Evolutionary conservation across 2,113 vertebrate genomes (phyloP).

Genomic region (Piaya cayana): DNA sequence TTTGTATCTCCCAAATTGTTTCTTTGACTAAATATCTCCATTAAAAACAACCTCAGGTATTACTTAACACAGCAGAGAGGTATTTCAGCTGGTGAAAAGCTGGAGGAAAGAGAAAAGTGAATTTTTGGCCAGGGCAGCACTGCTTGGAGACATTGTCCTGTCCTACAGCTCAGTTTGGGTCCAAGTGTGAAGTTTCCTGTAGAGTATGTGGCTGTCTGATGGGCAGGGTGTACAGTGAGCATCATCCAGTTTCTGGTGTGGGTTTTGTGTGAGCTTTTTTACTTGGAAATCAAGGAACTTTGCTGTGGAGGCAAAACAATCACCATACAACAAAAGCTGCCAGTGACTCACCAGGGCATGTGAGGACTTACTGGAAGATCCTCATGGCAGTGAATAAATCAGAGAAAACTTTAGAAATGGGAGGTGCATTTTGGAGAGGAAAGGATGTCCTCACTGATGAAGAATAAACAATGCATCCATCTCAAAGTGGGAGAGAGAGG

Average conservation of each 20-base stretch:
- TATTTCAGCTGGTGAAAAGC: background rate
- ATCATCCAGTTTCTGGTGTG: background rate
- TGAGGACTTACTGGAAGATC: background rate
- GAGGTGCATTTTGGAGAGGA: background rate
- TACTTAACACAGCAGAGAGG: background rate
- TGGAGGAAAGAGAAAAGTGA: background rate
- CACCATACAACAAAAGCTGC: background rate
- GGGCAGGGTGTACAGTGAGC: background rate
- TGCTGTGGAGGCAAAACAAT: background rate
- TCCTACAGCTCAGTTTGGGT: background rate
- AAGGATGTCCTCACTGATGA: background rate
- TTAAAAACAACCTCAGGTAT: background rate
- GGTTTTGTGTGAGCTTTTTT: background rate
- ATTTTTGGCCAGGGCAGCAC: background rate
- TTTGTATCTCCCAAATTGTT: background rate
- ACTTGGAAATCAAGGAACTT: background rate
- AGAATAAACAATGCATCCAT: background rate
- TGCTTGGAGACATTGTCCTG: rapidly evolving
- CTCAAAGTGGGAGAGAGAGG: background rate
- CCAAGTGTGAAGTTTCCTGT: background rate
- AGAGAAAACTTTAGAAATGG: background rate
- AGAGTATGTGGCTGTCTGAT: background rate
- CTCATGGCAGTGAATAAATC: background rate
- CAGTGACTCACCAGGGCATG: background rate
- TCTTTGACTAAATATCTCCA: background rate